Percentiles rank a stretch among this genome's conserved stretches.
phyloP scores from a whole-genome alignment of 2,113 vertebrate genomes.

The Electrona antarctica region DNA sequence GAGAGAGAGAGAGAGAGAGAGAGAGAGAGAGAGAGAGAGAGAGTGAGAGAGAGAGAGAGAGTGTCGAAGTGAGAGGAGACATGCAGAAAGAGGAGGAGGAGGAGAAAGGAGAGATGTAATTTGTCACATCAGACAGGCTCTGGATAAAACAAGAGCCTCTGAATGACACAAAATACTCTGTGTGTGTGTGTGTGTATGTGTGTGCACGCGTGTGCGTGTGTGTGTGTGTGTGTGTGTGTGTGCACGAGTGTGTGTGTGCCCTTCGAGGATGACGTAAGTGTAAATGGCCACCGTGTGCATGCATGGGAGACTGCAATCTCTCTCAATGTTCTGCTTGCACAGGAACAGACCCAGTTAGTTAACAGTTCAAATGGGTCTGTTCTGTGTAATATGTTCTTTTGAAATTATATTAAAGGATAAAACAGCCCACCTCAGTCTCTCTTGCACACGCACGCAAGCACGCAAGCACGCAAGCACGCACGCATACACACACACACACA shows the following conservation, averaged over 20 bases:
- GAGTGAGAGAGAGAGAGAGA: not conserved
- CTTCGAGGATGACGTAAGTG: not conserved
- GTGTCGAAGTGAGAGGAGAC: not conserved
- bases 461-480: too few species aligned
- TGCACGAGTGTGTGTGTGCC: not conserved
- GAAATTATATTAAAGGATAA: too few species aligned
- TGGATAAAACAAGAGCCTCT: conserved; percentile 20
- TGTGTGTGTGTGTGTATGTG: not conserved
- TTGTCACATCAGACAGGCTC: conserved; percentile 50
- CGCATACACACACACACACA: too few species aligned
- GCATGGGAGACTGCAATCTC: too few species aligned
- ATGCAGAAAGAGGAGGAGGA: not conserved
- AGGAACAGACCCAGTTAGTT: too few species aligned
- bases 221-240: not conserved
- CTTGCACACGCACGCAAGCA: too few species aligned
- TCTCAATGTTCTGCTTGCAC: too few species aligned
- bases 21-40: not conserved
- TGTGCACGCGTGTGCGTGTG: not conserved
- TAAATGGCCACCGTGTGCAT: too few species aligned
- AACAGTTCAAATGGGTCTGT: too few species aligned
- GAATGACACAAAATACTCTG: too few species aligned
- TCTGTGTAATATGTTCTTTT: too few species aligned
- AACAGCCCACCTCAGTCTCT: too few species aligned
- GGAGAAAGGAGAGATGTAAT: conserved; percentile 29
- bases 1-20: not conserved